Percentiles rank a stretch among this genome's conserved stretches.
Evolutionary conservation across 1,140 invertebrate genomes (phyloP).

Genomic region (Vanessa atalanta): DNA sequence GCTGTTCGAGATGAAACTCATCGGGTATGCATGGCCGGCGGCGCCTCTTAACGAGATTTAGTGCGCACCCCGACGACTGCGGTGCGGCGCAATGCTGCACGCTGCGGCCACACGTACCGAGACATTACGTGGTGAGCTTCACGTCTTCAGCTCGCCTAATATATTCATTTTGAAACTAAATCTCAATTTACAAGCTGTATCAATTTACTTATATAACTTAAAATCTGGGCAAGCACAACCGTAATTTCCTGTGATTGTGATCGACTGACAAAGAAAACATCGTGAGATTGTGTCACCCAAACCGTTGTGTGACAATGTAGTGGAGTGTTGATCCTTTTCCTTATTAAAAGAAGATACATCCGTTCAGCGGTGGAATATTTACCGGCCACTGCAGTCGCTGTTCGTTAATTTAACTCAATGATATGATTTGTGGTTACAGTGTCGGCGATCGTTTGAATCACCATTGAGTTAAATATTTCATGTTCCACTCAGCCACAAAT

Average conservation of each 20-base stretch:
- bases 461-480: neutral
- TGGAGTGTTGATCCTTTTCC: no score
- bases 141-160: no score
- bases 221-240: no score
- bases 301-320: no score
- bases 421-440: neutral
- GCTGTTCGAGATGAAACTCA: neutral
- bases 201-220: no score
- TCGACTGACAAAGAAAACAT: no score
- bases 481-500: neutral
- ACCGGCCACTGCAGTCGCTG: neutral
- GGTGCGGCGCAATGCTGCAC: neutral
- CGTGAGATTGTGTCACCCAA: no score
- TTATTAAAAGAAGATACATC: no score
- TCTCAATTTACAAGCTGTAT: no score
- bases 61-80: neutral
- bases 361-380: neutral
- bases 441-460: neutral
- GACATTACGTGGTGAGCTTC: neutral
- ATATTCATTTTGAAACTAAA: no score
- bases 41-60: conserved; percentile 1
- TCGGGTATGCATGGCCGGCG: conserved; percentile 6
- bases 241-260: no score
- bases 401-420: neutral
- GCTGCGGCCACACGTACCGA: neutral